These are phyloP conservation scores for Pristionchus japonicus DNA, from an alignment of 2,888 invertebrate genomes.

Conservation along the genomic window DNA sequence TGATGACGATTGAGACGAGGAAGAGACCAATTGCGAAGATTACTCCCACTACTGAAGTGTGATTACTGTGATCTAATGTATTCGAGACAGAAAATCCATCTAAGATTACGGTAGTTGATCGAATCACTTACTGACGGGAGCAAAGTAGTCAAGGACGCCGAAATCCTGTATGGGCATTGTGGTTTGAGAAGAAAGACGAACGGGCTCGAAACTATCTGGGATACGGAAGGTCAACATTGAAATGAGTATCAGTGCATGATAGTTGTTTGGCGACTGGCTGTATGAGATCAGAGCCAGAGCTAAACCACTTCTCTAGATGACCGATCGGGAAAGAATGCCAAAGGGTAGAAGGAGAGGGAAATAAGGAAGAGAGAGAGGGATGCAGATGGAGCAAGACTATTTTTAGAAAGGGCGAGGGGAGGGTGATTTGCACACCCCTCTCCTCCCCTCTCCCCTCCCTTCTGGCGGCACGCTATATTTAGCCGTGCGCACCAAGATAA, in stretches of 20 bases:
- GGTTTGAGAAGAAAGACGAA: background rate
- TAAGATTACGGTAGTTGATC: background rate
- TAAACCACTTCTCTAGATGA: background rate
- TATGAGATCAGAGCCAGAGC: background rate
- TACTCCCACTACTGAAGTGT: background rate
- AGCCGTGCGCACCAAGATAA: background rate
- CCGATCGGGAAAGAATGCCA: background rate
- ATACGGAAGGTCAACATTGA: background rate
- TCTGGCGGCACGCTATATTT: background rate
- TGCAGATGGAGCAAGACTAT: background rate
- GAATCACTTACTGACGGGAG: background rate
- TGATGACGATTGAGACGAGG: background rate
- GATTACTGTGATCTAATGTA: too few species aligned
- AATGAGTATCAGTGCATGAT: background rate
- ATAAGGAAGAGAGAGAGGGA: background rate
- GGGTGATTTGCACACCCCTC: conserved; percentile 1
- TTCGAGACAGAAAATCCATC: too few species aligned
- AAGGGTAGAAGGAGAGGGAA: background rate
- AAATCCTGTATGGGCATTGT: conserved; percentile 41
- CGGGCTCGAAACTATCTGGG: background rate
- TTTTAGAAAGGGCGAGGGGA: conserved; percentile 2
- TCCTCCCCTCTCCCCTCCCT: background rate
- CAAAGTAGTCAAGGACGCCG: conserved; percentile 11
- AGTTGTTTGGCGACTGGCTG: too few species aligned
- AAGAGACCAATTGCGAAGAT: conserved; percentile 14